Evolutionary conservation across 2,113 vertebrate genomes (phyloP).

Genomic region (Theristicus caerulescens): DNA sequence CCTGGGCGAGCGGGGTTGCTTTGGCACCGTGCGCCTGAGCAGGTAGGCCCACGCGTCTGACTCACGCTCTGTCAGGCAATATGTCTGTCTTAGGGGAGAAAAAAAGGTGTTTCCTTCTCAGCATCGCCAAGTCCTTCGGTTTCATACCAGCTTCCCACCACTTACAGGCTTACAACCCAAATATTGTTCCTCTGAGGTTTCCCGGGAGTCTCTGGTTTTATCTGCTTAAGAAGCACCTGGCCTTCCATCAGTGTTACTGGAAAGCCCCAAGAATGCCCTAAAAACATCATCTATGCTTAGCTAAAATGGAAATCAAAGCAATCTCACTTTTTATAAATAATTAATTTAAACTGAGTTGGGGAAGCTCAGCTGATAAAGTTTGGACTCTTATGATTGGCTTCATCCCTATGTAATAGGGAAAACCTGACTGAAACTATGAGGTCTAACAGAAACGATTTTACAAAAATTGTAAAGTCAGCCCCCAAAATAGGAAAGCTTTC

Average conservation of each 20-base stretch:
- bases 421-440: not conserved
- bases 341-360: not conserved
- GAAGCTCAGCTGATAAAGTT: not conserved
- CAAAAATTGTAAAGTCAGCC: not conserved
- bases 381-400: not conserved
- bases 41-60: not conserved
- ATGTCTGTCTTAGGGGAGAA: not conserved
- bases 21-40: not conserved
- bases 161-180: not conserved
- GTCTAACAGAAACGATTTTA: not conserved
- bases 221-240: not conserved
- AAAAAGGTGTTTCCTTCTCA: not conserved
- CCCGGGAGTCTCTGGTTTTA: not conserved
- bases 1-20: not conserved
- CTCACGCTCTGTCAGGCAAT: not conserved
- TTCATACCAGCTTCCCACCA: not conserved
- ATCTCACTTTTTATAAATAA: not conserved
- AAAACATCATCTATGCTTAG: not conserved
- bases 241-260: not conserved
- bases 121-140: not conserved
- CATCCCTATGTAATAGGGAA: not conserved
- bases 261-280: not conserved
- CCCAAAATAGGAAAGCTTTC: not conserved
- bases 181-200: not conserved
- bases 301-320: not conserved